Conservation (phyloP, 2,888 invertebrate genomes). For the Amiota communis region DNA sequence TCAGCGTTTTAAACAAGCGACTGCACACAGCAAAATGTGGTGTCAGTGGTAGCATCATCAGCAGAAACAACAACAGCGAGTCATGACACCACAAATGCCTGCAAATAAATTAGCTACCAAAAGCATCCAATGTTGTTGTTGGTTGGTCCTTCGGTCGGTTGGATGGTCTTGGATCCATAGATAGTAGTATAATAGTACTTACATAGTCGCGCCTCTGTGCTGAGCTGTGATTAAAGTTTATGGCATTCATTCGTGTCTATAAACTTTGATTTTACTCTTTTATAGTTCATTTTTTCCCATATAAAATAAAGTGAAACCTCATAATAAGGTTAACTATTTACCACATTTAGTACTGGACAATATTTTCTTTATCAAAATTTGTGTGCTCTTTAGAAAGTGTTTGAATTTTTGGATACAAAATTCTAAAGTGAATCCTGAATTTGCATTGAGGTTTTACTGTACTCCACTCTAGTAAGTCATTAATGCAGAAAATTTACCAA, state of each 20-base stretch:
- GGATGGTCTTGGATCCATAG: too few relatives aligned
- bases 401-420: neutral
- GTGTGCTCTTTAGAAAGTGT: too few relatives aligned
- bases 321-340: too few relatives aligned
- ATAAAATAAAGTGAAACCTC: neutral
- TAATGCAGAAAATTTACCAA: neutral
- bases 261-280: neutral
- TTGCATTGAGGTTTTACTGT: too few relatives aligned
- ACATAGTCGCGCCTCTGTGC: neutral
- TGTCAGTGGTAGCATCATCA: slow-evolving; percentile 34
- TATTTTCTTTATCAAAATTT: too few relatives aligned
- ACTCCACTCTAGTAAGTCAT: neutral
- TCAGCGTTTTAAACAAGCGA: slow-evolving; percentile 72
- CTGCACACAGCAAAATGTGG: slow-evolving; percentile 67
- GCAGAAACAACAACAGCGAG: slow-evolving; percentile 13
- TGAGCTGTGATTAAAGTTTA: neutral
- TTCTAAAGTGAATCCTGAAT: neutral
- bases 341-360: too few relatives aligned
- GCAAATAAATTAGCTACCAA: slow-evolving; percentile 63
- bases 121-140: neutral
- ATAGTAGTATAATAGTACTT: too few relatives aligned
- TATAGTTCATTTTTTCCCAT: neutral
- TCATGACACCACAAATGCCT: slow-evolving; percentile 57
- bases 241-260: neutral
- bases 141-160: too few relatives aligned